Conservation (phyloP, 2,888 invertebrate genomes). For the Spisula subtruncata region DNA sequence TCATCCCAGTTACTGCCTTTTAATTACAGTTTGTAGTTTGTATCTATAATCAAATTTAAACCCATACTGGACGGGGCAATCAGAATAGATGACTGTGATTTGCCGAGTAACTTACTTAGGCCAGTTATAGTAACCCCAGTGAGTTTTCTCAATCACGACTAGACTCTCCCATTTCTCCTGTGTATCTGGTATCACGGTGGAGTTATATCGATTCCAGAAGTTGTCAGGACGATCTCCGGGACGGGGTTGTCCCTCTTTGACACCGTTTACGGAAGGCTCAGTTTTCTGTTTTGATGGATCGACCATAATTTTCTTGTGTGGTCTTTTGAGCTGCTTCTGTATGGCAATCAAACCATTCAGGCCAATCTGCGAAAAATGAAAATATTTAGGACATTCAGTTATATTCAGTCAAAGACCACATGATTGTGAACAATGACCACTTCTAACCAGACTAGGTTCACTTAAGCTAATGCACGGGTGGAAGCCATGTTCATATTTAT, state of each 20-base stretch:
- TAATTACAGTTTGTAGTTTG: too few species aligned
- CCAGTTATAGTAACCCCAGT: constrained; percentile 90
- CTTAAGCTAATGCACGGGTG: too few species aligned
- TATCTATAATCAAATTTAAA: too few species aligned
- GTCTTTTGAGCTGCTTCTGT: constrained; percentile 92
- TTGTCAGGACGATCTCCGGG: constrained; percentile 91
- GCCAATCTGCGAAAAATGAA: constrained; percentile 88
- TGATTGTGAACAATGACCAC: too few species aligned
- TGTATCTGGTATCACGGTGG: constrained; percentile 90
- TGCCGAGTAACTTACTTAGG: constrained; percentile 86
- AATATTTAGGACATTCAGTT: background rate
- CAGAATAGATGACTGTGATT: too few species aligned
- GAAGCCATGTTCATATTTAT: too few species aligned
- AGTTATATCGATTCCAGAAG: constrained; percentile 92
- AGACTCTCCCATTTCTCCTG: constrained; percentile 93
- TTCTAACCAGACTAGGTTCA: too few species aligned
- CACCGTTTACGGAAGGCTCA: constrained; percentile 57
- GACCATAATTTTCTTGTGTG: constrained; percentile 90
- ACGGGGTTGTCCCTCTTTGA: constrained; percentile 48
- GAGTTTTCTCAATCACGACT: constrained; percentile 91
- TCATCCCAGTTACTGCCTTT: too few species aligned
- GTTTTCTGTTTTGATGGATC: constrained; percentile 88
- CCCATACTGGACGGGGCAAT: too few species aligned
- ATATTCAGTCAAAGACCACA: too few species aligned
- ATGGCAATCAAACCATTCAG: constrained; percentile 90